These are phyloP conservation scores for Automeris io DNA, from an alignment of 2,888 invertebrate species.

Conservation along the genomic window DNA sequence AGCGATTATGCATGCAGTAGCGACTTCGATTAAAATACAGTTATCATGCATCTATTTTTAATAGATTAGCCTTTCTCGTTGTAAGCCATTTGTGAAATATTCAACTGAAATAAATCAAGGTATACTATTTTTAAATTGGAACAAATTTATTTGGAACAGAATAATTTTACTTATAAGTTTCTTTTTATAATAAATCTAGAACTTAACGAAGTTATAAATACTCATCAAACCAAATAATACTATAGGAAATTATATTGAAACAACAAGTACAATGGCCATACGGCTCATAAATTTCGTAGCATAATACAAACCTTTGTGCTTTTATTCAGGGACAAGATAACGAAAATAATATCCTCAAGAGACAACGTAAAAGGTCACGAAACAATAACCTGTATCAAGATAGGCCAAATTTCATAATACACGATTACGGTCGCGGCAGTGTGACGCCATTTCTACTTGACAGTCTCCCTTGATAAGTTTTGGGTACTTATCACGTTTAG, in stretches of 20 bases:
- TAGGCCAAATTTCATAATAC: slow-evolving; percentile 43
- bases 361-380: slow-evolving; percentile 52
- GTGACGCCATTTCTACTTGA: slow-evolving; percentile 16
- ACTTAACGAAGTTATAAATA: neutral
- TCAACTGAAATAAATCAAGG: no score
- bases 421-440: slow-evolving; percentile 39
- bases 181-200: neutral
- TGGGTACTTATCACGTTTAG: no score
- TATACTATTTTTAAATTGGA: no score
- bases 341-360: slow-evolving; percentile 41
- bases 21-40: neutral
- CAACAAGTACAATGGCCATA: neutral
- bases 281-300: slow-evolving; percentile 37
- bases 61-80: no score
- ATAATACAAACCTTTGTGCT: slow-evolving; percentile 32
- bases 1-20: slow-evolving; percentile 10
- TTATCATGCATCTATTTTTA: no score
- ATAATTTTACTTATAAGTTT: no score
- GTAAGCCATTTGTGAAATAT: no score
- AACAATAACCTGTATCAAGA: slow-evolving; percentile 54
- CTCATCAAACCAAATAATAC: neutral
- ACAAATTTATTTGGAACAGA: no score
- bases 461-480: neutral
- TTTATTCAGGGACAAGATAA: slow-evolving; percentile 35
- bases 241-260: neutral